Conservation (phyloP, 2,888 invertebrate species). For the Melikaiella ostensackeni region DNA sequence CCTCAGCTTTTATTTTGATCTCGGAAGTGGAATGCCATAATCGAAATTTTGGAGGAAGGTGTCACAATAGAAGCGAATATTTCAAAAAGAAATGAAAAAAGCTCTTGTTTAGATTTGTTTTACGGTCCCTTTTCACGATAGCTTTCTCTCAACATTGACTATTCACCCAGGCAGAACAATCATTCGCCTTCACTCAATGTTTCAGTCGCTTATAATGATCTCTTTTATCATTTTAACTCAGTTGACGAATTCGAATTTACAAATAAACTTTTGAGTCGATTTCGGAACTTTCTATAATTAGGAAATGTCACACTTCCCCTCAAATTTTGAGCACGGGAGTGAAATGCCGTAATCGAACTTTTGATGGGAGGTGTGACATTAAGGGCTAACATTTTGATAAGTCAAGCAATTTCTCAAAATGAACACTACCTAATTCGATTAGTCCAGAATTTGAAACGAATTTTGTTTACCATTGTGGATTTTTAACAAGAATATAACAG, state of each 20-base stretch:
- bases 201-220: slow-evolving; percentile 40
- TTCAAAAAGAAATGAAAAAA: slow-evolving; percentile 54
- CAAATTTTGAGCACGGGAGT: not conserved
- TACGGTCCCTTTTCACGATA: slow-evolving; percentile 37
- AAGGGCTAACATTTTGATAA: too few species aligned
- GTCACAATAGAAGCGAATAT: too few species aligned
- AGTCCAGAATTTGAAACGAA: too few species aligned
- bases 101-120: slow-evolving; percentile 46
- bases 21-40: too few species aligned
- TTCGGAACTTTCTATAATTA: not conserved
- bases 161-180: slow-evolving; percentile 49
- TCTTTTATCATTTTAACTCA: slow-evolving; percentile 37
- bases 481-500: too few species aligned
- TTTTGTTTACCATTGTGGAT: too few species aligned
- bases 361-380: too few species aligned
- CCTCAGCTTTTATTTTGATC: not conserved
- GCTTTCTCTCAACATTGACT: slow-evolving; percentile 48
- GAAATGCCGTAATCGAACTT: too few species aligned
- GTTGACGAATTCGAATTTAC: not conserved
- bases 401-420: too few species aligned
- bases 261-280: not conserved
- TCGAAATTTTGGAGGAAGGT: too few species aligned
- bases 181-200: slow-evolving; percentile 41
- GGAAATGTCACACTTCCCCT: not conserved
- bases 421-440: too few species aligned